Evolutionary conservation across 1,140 invertebrate genomes (phyloP).

Genomic region (Panonychus citri): DNA sequence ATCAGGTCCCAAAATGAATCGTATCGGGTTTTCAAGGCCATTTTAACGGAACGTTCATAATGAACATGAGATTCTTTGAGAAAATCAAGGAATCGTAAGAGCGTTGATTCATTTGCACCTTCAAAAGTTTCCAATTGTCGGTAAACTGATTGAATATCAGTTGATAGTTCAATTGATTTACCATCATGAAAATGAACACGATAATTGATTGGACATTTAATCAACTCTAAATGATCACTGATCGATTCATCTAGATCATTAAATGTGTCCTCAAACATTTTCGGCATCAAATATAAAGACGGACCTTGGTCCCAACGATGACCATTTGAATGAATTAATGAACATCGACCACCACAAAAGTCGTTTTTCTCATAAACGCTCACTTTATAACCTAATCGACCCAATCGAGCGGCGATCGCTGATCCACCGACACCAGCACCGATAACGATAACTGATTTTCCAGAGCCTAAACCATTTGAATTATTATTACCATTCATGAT

Average conservation of each 20-base stretch:
- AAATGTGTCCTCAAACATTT: neutral
- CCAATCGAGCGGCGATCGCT: neutral
- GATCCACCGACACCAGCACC: neutral
- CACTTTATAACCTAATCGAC: neutral
- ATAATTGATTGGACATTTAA: neutral
- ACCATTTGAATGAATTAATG: neutral
- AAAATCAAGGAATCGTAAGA: neutral
- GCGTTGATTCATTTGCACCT: neutral
- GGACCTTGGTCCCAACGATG: neutral
- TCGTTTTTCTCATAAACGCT: neutral
- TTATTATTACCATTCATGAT: no score
- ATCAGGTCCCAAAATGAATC: neutral
- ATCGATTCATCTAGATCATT: neutral
- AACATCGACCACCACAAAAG: neutral
- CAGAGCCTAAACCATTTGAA: neutral
- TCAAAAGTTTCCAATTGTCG: neutral
- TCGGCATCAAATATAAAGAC: neutral
- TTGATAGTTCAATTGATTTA: neutral
- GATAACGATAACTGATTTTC: neutral
- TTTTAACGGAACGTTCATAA: neutral
- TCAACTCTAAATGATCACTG: neutral
- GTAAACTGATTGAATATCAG: neutral
- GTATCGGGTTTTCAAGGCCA: neutral
- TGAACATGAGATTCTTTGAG: neutral
- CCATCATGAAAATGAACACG: constrained; percentile 1